Conservation (phyloP, 2,797 vertebrate genomes). For the Martes flavigula region DNA sequence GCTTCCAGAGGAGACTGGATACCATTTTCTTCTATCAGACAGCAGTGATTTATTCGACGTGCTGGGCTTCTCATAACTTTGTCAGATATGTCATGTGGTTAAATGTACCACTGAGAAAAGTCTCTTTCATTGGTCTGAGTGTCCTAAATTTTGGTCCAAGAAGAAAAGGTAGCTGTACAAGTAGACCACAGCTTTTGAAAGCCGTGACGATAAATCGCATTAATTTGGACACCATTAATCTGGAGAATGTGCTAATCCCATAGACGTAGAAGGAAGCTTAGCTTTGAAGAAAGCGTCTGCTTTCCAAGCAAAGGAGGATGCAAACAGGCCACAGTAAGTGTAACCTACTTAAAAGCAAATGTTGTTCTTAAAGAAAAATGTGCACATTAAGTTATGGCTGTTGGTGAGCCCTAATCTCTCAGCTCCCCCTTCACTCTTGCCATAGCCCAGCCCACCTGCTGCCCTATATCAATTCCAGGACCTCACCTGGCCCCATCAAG, state of each 20-base stretch:
- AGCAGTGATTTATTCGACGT: rapidly evolving
- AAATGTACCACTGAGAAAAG: background rate
- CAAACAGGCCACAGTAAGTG: background rate
- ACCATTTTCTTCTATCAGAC: background rate
- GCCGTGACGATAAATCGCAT: slow-evolving; percentile 47
- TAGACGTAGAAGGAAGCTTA: slow-evolving; percentile 51
- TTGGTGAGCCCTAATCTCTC: background rate
- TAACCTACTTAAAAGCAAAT: slow-evolving; percentile 29
- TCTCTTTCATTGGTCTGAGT: background rate
- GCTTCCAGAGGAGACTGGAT: background rate
- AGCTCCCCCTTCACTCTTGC: background rate
- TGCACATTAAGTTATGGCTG: background rate
- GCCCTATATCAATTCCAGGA: background rate
- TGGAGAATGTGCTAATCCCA: slow-evolving; percentile 44
- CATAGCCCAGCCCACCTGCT: background rate
- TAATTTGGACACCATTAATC: slow-evolving; percentile 53
- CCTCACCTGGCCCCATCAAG: background rate
- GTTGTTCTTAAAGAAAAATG: background rate
- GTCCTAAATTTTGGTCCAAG: slow-evolving; percentile 47
- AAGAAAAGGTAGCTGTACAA: background rate
- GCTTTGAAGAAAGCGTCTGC: slow-evolving; percentile 55
- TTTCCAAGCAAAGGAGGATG: slow-evolving; percentile 58
- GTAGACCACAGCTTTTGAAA: slow-evolving; percentile 13
- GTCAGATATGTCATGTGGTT: background rate
- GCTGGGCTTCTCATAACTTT: background rate